phyloP scores from a whole-genome alignment of 2,113 vertebrate genomes.

The Enhydra lutris region DNA sequence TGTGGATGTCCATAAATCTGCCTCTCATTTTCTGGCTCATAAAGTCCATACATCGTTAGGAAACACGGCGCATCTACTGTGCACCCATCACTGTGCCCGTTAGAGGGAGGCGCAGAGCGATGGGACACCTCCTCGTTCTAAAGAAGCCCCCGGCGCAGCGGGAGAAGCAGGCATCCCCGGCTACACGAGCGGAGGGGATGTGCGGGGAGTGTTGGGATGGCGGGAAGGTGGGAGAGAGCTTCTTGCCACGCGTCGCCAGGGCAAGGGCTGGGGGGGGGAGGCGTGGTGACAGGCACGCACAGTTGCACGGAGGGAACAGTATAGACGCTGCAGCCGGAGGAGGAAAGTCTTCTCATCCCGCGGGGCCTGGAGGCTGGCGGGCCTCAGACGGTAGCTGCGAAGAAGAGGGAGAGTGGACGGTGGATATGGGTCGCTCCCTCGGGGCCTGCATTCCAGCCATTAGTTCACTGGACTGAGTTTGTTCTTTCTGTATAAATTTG shows the following conservation, averaged over 20 bases:
- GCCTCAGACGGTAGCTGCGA: background rate
- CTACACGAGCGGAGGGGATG: background rate
- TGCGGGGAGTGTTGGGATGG: no score
- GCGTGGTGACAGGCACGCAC: background rate
- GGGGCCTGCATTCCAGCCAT: background rate
- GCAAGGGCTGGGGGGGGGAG: background rate
- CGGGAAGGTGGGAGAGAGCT: background rate
- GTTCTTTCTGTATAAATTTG: background rate
- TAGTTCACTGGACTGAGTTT: background rate
- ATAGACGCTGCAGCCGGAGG: background rate
- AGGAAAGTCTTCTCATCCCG: background rate
- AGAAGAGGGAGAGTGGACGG: background rate
- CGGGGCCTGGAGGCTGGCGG: rapidly evolving
- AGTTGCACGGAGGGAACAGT: background rate
- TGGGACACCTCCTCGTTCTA: background rate
- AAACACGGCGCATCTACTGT: background rate
- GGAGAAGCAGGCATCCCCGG: background rate
- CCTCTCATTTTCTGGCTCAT: background rate
- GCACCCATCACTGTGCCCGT: background rate
- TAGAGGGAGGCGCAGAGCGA: background rate
- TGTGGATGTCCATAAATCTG: background rate
- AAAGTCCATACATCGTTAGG: background rate
- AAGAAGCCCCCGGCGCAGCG: background rate
- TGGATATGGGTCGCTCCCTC: background rate
- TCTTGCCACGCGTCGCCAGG: background rate